Conservation (phyloP, 1,140 invertebrate genomes). For the Dolichoris vasculosae region DNA sequence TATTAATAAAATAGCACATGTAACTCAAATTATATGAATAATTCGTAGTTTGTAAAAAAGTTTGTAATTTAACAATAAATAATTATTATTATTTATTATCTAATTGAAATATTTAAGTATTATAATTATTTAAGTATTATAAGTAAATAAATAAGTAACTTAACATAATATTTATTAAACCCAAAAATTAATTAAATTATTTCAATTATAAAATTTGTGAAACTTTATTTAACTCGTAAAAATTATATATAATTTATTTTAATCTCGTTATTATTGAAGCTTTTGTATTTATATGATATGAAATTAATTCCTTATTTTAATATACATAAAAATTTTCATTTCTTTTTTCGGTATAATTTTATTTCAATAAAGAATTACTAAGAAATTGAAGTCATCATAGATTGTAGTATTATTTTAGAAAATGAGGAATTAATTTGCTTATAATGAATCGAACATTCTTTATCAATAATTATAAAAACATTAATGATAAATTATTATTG, state of each 20-base stretch:
- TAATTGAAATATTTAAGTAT: too few relatives aligned
- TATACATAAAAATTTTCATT: constrained; percentile 41
- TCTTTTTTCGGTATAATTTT: constrained; percentile 37
- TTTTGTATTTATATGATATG: constrained; percentile 8
- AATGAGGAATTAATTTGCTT: constrained; percentile 49
- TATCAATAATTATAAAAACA: constrained; percentile 35
- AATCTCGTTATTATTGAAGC: constrained; percentile 18
- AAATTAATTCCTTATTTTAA: constrained; percentile 31
- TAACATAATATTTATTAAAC: not conserved
- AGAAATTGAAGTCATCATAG: constrained; percentile 27
- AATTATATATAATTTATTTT: constrained; percentile 20
- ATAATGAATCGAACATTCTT: constrained; percentile 11
- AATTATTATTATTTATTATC: too few relatives aligned
- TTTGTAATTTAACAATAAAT: not conserved
- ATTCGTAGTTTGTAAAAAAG: not conserved
- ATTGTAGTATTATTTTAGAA: constrained; percentile 3
- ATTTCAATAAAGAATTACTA: constrained; percentile 27
- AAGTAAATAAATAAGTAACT: not conserved
- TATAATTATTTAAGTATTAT: too few relatives aligned
- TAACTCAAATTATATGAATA: not conserved
- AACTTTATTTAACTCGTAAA: not conserved
- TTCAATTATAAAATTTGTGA: not conserved
- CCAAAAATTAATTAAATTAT: not conserved
- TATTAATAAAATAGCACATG: not conserved
- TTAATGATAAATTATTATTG: constrained; percentile 13